phyloP scores from a whole-genome alignment of 1,140 invertebrate genomes.

The Scaptomyza hsui region DNA sequence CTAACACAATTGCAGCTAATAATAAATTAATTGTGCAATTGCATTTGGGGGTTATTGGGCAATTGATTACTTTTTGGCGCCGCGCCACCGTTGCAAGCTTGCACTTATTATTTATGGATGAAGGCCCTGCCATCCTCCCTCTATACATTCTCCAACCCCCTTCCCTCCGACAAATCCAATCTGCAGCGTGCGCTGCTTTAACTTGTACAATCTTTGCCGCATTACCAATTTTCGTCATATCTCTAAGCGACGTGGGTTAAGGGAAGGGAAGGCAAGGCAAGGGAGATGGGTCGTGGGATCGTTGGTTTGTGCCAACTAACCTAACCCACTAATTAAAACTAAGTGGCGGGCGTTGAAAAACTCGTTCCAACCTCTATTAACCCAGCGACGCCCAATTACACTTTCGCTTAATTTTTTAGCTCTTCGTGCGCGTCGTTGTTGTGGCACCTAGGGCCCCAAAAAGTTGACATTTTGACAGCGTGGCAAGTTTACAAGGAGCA shows the following conservation, averaged over 20 bases:
- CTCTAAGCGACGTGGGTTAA: not conserved
- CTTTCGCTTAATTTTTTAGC: slow-evolving; percentile 71
- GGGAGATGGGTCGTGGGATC: not conserved
- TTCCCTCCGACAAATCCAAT: slow-evolving; percentile 7
- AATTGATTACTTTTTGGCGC: slow-evolving; percentile 40
- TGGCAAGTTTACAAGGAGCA: slow-evolving; percentile 60
- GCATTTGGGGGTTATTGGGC: slow-evolving; percentile 45
- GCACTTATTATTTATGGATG: slow-evolving; percentile 47
- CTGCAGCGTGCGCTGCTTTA: slow-evolving; percentile 28
- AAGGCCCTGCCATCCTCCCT: not conserved
- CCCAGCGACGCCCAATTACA: slow-evolving; percentile 77
- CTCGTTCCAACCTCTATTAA: slow-evolving; percentile 74
- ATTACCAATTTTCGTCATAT: slow-evolving; percentile 31
- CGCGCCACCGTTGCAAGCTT: slow-evolving; percentile 12
- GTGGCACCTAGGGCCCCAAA: slow-evolving; percentile 16
- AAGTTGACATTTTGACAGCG: slow-evolving; percentile 77
- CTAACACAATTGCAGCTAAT: slow-evolving; percentile 34
- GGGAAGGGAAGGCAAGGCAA: too few species aligned
- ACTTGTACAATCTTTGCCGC: slow-evolving; percentile 20
- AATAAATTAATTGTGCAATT: slow-evolving; percentile 56
- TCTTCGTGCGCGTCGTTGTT: slow-evolving; percentile 39
- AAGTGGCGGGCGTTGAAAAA: slow-evolving; percentile 68
- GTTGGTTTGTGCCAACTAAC: slow-evolving; percentile 33
- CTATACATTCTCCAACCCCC: not conserved
- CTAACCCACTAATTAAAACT: slow-evolving; percentile 80